phyloP scores from a whole-genome alignment of 1,140 invertebrate genomes.

The Macrocentrus cingulum region DNA sequence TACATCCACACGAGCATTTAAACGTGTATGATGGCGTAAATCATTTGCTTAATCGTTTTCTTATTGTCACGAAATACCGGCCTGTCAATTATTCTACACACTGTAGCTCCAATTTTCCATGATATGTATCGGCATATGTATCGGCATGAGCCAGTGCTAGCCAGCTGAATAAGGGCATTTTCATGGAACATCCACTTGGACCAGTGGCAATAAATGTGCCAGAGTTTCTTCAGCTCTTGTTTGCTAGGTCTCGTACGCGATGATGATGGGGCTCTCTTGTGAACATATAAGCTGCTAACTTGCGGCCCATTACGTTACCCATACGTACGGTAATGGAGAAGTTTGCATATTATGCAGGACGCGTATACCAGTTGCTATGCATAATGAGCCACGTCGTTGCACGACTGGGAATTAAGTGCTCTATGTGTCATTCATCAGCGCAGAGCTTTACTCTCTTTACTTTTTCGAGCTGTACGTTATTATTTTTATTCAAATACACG shows the following conservation, averaged over 20 bases:
- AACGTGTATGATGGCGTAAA: slow-evolving; percentile 37
- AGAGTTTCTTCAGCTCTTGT: too few species aligned
- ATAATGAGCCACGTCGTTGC: slow-evolving; percentile 33
- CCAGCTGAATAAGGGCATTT: background rate
- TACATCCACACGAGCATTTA: background rate
- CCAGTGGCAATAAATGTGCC: too few species aligned
- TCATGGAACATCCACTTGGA: background rate
- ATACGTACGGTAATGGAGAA: slow-evolving; percentile 35
- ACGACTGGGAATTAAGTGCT: slow-evolving; percentile 29
- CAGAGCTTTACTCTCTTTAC: slow-evolving; percentile 9
- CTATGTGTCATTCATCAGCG: slow-evolving; percentile 38
- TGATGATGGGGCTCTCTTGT: slow-evolving; percentile 1
- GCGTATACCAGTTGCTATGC: slow-evolving; percentile 34
- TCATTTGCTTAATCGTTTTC: slow-evolving; percentile 48
- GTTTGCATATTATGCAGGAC: slow-evolving; percentile 36
- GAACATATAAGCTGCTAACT: slow-evolving; percentile 21
- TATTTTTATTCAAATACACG: too few species aligned
- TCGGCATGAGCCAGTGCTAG: background rate
- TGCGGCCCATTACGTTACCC: slow-evolving; percentile 30
- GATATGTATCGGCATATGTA: too few species aligned
- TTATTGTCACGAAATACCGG: slow-evolving; percentile 33
- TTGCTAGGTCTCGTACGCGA: too few species aligned
- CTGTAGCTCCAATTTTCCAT: background rate
- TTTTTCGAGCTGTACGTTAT: too few species aligned
- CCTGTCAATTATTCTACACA: slow-evolving; percentile 6